phyloP scores from a whole-genome alignment of 2,113 vertebrate species.

The Catagonus wagneri region DNA sequence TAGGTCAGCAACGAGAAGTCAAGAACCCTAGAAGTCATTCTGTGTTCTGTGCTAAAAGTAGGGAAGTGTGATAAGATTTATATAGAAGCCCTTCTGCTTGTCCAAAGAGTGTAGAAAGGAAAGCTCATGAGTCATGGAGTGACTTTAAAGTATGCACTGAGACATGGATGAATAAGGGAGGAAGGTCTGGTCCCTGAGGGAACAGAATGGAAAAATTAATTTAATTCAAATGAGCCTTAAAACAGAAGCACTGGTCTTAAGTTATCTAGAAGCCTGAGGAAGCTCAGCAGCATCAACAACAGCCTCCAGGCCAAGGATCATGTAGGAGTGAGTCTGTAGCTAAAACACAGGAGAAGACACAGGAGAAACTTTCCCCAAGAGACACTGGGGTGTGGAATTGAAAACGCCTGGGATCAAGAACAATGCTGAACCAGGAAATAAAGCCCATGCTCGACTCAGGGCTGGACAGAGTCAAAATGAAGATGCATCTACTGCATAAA shows the following conservation, averaged over 20 bases:
- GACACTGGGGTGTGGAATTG: neutral
- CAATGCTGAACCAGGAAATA: neutral
- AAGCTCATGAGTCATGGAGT: neutral
- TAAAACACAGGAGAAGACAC: neutral
- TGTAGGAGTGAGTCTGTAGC: neutral
- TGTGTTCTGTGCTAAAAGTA: neutral
- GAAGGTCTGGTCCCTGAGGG: too few species aligned
- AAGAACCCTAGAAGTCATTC: neutral
- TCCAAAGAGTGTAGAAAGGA: neutral
- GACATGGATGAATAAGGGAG: neutral
- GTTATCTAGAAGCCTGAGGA: neutral
- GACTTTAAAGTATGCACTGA: neutral
- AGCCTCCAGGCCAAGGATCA: neutral
- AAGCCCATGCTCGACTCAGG: neutral
- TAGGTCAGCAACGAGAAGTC: neutral
- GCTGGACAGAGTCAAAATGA: neutral
- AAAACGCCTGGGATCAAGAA: neutral
- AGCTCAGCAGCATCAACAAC: neutral
- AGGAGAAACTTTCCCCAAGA: neutral
- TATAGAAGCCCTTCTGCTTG: neutral
- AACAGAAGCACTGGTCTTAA: neutral
- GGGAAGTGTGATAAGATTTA: neutral
- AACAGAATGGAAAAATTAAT: neutral
- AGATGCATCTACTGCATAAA: neutral
- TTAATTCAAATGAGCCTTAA: neutral